phyloP scores from a whole-genome alignment of 1,140 invertebrate genomes.

The Drosophila asahinai region DNA sequence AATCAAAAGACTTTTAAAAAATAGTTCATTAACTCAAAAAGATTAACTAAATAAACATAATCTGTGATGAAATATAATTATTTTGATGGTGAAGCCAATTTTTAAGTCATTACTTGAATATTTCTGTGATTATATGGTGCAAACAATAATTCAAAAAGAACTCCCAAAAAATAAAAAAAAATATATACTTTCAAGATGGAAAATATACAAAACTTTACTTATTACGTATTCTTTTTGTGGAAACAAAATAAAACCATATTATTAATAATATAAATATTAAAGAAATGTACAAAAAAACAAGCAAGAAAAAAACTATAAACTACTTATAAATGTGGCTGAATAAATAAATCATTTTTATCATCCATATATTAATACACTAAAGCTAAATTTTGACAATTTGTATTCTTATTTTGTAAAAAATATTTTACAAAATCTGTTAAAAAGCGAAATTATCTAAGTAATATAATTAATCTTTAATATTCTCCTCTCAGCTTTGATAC shows the following conservation, averaged over 20 bases:
- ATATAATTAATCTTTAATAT: background rate
- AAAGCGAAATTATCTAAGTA: background rate
- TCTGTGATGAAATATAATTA: background rate
- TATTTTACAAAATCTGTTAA: background rate
- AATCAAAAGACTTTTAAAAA: background rate
- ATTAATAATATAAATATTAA: background rate
- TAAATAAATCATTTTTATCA: background rate
- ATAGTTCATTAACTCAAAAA: background rate
- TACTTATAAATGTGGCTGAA: background rate
- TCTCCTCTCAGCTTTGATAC: conserved; percentile 87
- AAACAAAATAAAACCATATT: background rate
- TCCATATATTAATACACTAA: too few relatives aligned
- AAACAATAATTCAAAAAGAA: background rate
- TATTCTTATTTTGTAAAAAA: background rate
- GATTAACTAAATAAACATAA: background rate
- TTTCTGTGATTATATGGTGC: background rate
- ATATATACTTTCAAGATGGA: background rate
- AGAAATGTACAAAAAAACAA: background rate
- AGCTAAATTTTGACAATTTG: background rate
- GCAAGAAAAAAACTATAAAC: too few relatives aligned
- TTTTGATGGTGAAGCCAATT: too few relatives aligned
- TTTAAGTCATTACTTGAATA: background rate
- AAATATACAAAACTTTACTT: too few relatives aligned
- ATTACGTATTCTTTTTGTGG: background rate
- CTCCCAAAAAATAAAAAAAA: accelerated